phyloP scores from a whole-genome alignment of 2,113 vertebrate species.

The Podarcis raffonei region DNA sequence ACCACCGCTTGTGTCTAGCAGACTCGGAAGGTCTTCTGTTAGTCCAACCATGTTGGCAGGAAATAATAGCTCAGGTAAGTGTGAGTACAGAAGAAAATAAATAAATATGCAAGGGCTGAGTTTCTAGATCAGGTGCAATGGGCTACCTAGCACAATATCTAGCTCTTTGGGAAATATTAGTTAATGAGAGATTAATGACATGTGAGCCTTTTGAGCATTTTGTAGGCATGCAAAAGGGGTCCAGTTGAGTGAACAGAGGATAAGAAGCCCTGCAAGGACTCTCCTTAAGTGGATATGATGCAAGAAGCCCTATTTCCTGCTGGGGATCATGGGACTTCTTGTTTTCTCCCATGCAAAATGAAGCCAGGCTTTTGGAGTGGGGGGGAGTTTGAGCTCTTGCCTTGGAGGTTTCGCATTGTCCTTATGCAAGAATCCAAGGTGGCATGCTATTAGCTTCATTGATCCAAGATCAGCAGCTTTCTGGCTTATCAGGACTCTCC shows the following conservation, averaged over 20 bases:
- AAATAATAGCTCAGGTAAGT: constrained; percentile 85
- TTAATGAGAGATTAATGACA: neutral
- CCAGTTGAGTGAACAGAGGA: neutral
- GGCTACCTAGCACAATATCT: neutral
- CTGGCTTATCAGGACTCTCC: neutral
- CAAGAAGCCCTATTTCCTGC: neutral
- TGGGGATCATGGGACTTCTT: neutral
- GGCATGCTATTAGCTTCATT: neutral
- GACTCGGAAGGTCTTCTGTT: constrained; percentile 89
- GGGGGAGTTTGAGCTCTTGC: neutral
- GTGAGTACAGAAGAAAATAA: neutral
- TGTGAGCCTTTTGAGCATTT: neutral
- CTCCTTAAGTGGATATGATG: neutral
- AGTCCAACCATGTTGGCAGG: constrained; percentile 89
- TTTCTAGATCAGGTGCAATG: neutral
- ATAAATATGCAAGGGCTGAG: neutral
- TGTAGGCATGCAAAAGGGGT: neutral
- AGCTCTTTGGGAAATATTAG: neutral
- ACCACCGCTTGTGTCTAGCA: constrained; percentile 82
- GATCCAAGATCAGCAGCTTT: neutral
- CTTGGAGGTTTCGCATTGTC: neutral
- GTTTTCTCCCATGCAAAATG: neutral
- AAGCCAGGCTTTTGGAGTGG: neutral
- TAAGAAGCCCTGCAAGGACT: neutral
- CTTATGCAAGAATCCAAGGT: neutral